These are phyloP conservation scores for Microchirus variegatus DNA, from an alignment of 2,797 vertebrate genomes.

Conservation along the genomic window DNA sequence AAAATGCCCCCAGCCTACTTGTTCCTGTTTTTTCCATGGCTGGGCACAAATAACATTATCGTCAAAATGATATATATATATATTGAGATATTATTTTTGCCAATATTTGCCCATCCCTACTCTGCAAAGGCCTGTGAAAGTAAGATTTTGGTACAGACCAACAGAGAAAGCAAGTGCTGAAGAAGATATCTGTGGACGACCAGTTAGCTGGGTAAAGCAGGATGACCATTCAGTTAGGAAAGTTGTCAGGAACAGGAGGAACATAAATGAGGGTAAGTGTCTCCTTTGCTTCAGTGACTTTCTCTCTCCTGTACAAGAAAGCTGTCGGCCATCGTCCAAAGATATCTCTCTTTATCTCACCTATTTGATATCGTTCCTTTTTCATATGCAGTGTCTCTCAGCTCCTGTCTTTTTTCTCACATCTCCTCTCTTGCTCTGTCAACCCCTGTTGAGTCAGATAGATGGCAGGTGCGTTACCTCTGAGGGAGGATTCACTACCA, in stretches of 20 bases:
- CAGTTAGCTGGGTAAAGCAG: slow-evolving; percentile 46
- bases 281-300: slow-evolving; percentile 67
- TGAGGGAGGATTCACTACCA: slow-evolving; percentile 57
- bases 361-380: slow-evolving; percentile 39
- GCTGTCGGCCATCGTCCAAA: slow-evolving; percentile 65
- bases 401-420: background rate
- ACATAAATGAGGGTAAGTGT: slow-evolving; percentile 53
- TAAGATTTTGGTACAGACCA: slow-evolving; percentile 31
- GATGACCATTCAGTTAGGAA: slow-evolving; percentile 43
- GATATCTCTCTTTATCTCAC: slow-evolving; percentile 47
- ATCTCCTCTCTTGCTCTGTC: slow-evolving; percentile 44
- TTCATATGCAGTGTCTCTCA: slow-evolving; percentile 25
- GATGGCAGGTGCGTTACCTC: slow-evolving; percentile 68
- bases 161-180: slow-evolving; percentile 32
- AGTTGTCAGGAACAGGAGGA: slow-evolving; percentile 49
- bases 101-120: no score
- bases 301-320: slow-evolving; percentile 54
- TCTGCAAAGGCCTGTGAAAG: slow-evolving; percentile 8
- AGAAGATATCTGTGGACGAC: slow-evolving; percentile 60
- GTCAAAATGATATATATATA: no score
- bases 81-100: no score
- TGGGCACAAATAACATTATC: no score
- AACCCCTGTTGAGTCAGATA: slow-evolving; percentile 64
- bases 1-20: no score
- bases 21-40: no score